These are phyloP conservation scores for Ricordea florida DNA, from an alignment of 92 coral and sea anemone species.

Conservation along the genomic window DNA sequence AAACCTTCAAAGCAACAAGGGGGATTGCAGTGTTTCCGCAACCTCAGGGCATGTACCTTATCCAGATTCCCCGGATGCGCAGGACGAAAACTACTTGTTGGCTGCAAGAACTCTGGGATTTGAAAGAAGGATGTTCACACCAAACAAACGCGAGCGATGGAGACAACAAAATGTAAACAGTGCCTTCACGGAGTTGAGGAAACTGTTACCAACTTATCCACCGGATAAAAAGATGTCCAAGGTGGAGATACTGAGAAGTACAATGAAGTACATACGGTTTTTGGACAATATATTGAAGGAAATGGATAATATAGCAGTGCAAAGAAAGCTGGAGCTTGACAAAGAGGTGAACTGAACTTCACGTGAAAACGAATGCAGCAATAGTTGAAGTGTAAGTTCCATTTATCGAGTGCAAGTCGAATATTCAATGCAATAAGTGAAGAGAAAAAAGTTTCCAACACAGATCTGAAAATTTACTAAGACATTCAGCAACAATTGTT, in stretches of 20 bases:
- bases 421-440: too few species aligned
- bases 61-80: neutral
- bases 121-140: conserved; percentile 9
- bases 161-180: conserved; percentile 90
- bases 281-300: conserved; percentile 70
- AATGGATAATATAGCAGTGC: too few species aligned
- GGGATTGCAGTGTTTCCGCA: neutral
- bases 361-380: too few species aligned
- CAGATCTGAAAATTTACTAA: too few species aligned
- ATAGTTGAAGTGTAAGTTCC: too few species aligned
- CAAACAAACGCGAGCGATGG: conserved; percentile 91
- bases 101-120: neutral
- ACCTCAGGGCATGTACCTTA: neutral
- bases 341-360: neutral
- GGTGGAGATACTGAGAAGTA: conserved; percentile 80
- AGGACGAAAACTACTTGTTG: neutral
- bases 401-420: too few species aligned
- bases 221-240: conserved; percentile 96
- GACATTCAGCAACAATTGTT: too few species aligned
- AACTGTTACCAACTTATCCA: conserved; percentile 93
- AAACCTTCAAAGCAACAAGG: neutral
- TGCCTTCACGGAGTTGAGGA: conserved; percentile 90
- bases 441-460: too few species aligned
- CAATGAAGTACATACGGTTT: conserved; percentile 86
- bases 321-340: neutral